Base-by-base conservation (phyloP, 1,140 invertebrate species). In the Hyles vespertilio region DNA sequence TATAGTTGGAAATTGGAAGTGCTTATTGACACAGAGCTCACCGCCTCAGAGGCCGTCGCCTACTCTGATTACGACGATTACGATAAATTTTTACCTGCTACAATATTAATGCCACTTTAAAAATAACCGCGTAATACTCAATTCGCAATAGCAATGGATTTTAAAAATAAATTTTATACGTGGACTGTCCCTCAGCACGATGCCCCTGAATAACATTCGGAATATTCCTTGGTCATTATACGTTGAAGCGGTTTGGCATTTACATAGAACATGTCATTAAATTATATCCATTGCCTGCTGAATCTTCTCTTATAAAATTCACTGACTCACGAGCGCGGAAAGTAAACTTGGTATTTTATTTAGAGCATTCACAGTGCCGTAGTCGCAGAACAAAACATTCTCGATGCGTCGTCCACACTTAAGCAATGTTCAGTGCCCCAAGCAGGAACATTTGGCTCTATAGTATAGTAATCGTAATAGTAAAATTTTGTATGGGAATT, bases 61-160 rank as follows among this genome's bases (percentile, higher is more conserved):
- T 61, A 61, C 62, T 60, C 58, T 64, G 64, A 72, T 70, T 70
- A 69, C 61, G 46, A 50, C 68, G 65, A 73, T 77, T 76, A 74
- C 63, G 70, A 77, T 68, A 76, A 78, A 74, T 71, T 65, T 61
- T 61, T 48, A 46, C 64, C 45, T 55, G 57, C 70, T 72, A 67
- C 72, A 65, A 63, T 64, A 69, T 72, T 72, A 72, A 70, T 69
- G 52, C 59, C 61, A 52, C 60, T 72, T 75, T 79, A 67, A 71
- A 77, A 71, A 77, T 71, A 74, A 74, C 61, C 58, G 49, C 61
- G 65, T 70, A 72, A 74, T 79, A 72, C 67, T 63, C 61, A 59
- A 69, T 22, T 66, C 61, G 66, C 67, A 67, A 72, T 68, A 63
- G 60, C 58, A 67, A 63, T 64, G 63, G 58, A 68, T 56, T 59